Evolutionary conservation across 1,140 invertebrate genomes (phyloP).

Genomic region (Drosophila lacteicornis): DNA sequence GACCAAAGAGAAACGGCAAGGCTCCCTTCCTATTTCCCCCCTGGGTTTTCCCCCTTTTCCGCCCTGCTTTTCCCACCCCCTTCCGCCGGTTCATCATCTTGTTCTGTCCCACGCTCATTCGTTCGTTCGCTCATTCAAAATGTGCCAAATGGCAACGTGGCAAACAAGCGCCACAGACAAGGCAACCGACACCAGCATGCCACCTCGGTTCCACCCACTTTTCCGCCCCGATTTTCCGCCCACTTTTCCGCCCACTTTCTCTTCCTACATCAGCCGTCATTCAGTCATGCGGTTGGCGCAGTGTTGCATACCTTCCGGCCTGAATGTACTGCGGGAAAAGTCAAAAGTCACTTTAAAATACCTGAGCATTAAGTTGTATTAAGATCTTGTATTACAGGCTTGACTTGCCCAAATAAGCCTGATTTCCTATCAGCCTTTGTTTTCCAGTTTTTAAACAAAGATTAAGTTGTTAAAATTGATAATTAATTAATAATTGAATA

Average conservation of each 20-base stretch:
- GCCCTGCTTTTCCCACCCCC: not conserved
- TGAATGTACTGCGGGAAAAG: slow-evolving; percentile 29
- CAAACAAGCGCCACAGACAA: slow-evolving; percentile 59
- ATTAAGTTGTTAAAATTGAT: not conserved
- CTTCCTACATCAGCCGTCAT: slow-evolving; percentile 34
- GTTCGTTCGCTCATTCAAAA: slow-evolving; percentile 46
- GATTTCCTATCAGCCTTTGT: too few species aligned
- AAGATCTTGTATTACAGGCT: too few species aligned
- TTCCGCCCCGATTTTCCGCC: not conserved
- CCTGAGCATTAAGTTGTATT: not conserved
- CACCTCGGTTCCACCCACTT: not conserved
- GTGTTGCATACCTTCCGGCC: slow-evolving; percentile 74
- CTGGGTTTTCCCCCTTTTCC: not conserved
- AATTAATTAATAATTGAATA: not conserved
- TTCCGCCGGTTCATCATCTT: slow-evolving; percentile 25
- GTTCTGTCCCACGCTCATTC: slow-evolving; percentile 33
- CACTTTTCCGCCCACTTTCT: not conserved
- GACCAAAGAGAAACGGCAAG: slow-evolving; percentile 37
- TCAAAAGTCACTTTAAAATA: too few species aligned
- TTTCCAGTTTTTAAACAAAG: too few species aligned
- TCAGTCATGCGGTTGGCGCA: slow-evolving; percentile 65
- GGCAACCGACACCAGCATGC: slow-evolving; percentile 30
- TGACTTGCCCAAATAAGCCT: too few species aligned
- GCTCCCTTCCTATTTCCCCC: slow-evolving; percentile 1
- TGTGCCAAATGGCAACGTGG: slow-evolving; percentile 64